These are phyloP conservation scores for Rhabdomys dilectus DNA, from an alignment of 2,113 vertebrate species.

Conservation along the genomic window DNA sequence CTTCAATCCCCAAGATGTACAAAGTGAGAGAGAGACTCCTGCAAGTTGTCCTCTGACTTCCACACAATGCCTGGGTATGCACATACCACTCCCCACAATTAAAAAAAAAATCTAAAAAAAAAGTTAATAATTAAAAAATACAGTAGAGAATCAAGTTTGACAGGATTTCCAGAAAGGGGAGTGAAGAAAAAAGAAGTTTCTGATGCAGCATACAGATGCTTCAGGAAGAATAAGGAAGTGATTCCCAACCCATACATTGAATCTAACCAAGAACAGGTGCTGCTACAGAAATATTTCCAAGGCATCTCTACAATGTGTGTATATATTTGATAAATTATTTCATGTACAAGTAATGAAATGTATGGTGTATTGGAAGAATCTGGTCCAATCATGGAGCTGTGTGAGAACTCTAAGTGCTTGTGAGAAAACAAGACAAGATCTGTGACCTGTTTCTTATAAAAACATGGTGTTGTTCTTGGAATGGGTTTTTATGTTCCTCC, in stretches of 20 bases:
- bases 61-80: not conserved
- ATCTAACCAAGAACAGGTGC: not conserved
- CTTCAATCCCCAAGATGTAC: not conserved
- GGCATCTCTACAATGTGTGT: not conserved
- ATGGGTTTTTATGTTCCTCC: not conserved
- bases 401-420: not conserved
- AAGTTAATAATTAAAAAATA: not conserved
- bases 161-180: not conserved
- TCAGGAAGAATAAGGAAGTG: not conserved
- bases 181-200: not conserved
- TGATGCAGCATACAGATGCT: not conserved
- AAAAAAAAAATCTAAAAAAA: not conserved
- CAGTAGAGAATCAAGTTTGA: not conserved
- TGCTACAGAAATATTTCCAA: not conserved
- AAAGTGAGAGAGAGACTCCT: not conserved
- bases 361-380: not conserved
- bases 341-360: not conserved
- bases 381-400: not conserved
- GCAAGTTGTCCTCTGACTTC: not conserved
- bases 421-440: not conserved
- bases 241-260: not conserved
- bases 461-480: not conserved
- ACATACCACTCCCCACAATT: not conserved
- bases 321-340: not conserved
- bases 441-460: not conserved